A percentile compares a stretch with the other conserved stretches of the same genome.
phyloP scores from a whole-genome alignment of 2,113 vertebrate species.

The Nothobranchius kuhntae region DNA sequence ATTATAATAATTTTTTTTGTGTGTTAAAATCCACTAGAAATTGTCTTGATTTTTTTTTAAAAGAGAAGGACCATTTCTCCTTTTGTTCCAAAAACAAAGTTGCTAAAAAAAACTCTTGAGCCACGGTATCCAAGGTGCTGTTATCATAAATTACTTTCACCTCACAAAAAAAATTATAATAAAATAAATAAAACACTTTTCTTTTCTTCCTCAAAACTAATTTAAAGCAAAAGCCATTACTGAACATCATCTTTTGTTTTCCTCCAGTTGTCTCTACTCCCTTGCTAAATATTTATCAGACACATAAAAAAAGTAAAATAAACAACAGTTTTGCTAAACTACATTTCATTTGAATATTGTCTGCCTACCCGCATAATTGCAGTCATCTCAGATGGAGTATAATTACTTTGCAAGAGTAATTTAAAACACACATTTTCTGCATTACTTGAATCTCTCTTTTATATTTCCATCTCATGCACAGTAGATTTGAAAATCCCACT shows the following conservation, averaged over 20 bases:
- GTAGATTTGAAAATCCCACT: conserved; percentile 32
- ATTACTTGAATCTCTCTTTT: conserved; percentile 1
- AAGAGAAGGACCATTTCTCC: too few relatives aligned
- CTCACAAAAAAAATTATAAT: too few relatives aligned
- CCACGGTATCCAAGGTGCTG: too few relatives aligned
- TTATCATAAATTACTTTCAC: too few relatives aligned
- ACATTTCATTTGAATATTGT: conserved; percentile 53
- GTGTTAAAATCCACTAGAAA: too few relatives aligned
- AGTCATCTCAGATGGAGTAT: conserved; percentile 43
- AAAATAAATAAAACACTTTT: too few relatives aligned
- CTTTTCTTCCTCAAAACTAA: too few relatives aligned
- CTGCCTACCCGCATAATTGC: conserved; percentile 54
- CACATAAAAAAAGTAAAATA: conserved; percentile 5
- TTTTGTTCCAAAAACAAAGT: background rate
- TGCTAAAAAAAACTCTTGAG: too few relatives aligned
- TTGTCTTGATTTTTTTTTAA: too few relatives aligned
- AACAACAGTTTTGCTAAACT: conserved; percentile 48
- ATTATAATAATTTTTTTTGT: too few relatives aligned
- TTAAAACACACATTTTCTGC: conserved; percentile 20
- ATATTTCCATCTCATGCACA: conserved; percentile 23
- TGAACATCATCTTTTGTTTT: background rate
- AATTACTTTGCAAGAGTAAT: conserved; percentile 23
- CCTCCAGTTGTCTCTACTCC: conserved; percentile 32
- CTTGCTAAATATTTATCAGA: background rate
- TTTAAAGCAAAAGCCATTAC: too few relatives aligned